These are phyloP conservation scores for Anorthoa munda DNA, from an alignment of 2,888 invertebrate genomes.

Conservation along the genomic window DNA sequence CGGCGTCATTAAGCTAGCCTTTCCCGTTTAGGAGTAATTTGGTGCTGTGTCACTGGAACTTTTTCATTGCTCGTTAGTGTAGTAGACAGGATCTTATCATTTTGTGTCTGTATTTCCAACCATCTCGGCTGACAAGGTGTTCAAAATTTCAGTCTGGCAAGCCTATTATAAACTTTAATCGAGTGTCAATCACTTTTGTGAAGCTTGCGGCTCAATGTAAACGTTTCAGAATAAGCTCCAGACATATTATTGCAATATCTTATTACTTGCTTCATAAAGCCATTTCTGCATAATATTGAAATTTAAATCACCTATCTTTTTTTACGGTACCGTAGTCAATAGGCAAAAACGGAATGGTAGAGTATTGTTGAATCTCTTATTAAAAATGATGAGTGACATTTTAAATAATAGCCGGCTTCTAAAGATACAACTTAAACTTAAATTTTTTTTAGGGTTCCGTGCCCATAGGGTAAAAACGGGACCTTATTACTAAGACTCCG, in stretches of 20 bases:
- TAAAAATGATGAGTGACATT: too few species aligned
- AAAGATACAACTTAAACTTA: too few species aligned
- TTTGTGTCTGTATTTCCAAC: not conserved
- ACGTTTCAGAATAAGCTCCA: constrained; percentile 12
- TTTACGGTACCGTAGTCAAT: not conserved
- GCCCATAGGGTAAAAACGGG: too few species aligned
- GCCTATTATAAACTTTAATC: constrained; percentile 37
- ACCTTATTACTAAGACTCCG: too few species aligned
- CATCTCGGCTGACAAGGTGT: not conserved
- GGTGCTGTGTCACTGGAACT: too few species aligned
- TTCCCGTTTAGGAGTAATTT: too few species aligned
- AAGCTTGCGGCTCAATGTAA: constrained; percentile 29
- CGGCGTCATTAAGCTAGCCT: too few species aligned
- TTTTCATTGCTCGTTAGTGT: too few species aligned
- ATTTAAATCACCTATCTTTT: not conserved
- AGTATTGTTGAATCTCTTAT: too few species aligned
- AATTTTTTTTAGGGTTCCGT: too few species aligned
- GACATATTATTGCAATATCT: constrained; percentile 11
- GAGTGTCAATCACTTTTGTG: constrained; percentile 44
- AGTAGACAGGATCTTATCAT: not conserved
- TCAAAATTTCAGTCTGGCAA: constrained; percentile 14
- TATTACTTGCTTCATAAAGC: not conserved
- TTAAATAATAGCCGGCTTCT: too few species aligned
- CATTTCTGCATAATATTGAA: not conserved
- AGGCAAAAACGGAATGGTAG: not conserved